These are phyloP conservation scores for Babyrousa celebensis DNA, from an alignment of 2,797 vertebrate genomes.

Conservation along the genomic window DNA sequence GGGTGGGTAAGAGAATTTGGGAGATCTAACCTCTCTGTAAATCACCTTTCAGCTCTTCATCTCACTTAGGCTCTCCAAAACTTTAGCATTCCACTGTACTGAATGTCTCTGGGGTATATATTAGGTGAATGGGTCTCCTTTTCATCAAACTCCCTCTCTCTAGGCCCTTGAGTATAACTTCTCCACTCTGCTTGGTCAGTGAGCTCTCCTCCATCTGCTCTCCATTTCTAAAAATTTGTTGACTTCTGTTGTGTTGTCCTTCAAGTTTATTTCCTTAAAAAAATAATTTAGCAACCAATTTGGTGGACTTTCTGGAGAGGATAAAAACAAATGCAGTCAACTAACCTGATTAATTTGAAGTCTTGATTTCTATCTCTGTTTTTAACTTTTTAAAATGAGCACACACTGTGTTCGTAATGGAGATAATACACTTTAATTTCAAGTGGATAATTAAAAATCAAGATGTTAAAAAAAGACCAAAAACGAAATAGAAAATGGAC, in stretches of 20 bases:
- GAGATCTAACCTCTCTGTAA: not conserved
- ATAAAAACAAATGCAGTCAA: not conserved
- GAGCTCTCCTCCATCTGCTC: not conserved
- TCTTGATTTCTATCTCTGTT: not conserved
- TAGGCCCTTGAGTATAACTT: not conserved
- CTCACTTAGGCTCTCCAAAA: not conserved
- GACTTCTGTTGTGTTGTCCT: not conserved
- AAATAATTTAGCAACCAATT: not conserved
- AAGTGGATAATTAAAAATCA: conserved; percentile 16
- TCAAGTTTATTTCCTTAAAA: not conserved
- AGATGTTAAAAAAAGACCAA: not conserved
- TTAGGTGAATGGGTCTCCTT: not conserved
- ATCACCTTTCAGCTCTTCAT: not conserved
- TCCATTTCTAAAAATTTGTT: not conserved
- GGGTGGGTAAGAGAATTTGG: not conserved
- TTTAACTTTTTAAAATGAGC: conserved; percentile 10
- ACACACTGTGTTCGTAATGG: not conserved
- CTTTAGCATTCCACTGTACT: not conserved
- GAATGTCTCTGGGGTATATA: not conserved
- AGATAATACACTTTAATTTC: not conserved
- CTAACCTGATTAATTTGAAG: not conserved
- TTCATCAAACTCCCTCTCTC: not conserved
- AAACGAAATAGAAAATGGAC: not conserved
- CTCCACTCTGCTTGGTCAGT: not conserved
- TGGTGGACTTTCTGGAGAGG: not conserved